phyloP scores from a whole-genome alignment of 2,797 vertebrate species.

The Platalea minor region DNA sequence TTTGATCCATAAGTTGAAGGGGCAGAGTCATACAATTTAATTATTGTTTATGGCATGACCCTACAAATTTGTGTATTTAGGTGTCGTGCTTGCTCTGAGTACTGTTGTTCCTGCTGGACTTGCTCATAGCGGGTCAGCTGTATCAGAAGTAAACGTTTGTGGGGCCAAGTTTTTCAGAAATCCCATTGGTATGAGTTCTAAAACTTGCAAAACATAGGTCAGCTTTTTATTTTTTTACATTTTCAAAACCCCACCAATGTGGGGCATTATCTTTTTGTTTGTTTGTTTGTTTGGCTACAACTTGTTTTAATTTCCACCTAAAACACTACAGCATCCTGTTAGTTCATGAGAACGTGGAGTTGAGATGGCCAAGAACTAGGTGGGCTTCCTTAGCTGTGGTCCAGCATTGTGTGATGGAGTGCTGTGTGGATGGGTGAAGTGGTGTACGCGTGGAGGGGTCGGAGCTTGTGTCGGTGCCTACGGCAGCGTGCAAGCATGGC shows the following conservation, averaged over 20 bases:
- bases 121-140: not conserved
- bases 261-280: not conserved
- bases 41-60: not conserved
- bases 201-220: not conserved
- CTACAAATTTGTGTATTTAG: not conserved
- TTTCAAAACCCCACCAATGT: not conserved
- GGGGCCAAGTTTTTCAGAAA: constrained; percentile 9
- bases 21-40: not conserved
- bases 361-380: not conserved
- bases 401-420: not conserved
- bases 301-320: not conserved
- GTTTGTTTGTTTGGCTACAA: not conserved
- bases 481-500: not conserved
- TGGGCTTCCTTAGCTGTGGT: not conserved
- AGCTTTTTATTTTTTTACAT: not conserved
- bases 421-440: not conserved
- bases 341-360: not conserved
- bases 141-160: not conserved
- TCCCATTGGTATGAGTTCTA: not conserved
- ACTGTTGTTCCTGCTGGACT: not conserved
- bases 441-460: not conserved
- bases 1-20: not conserved
- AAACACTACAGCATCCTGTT: not conserved
- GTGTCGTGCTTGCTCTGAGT: not conserved
- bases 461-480: not conserved